Evolutionary conservation across 2,797 vertebrate genomes (phyloP), one percentile per base, ranked within the genome.

Genomic region (Cygnus olor): DNA sequence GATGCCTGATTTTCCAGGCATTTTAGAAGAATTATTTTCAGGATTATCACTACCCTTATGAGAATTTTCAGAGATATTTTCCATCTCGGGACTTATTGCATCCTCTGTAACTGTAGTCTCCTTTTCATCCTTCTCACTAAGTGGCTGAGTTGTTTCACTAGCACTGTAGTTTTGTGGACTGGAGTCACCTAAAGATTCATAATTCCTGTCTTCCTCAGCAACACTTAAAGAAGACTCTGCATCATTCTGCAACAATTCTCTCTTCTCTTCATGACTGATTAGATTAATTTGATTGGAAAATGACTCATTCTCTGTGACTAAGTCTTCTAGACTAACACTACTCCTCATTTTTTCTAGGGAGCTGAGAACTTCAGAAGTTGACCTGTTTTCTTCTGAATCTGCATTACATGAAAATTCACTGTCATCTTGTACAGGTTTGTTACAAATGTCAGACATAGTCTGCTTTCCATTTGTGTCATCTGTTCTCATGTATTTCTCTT

Each of bases 251-350:
- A 97, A 97, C 28, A 97, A 90, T 79, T 88, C 97, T 89, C 97
- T 98, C 97, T 95, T 97, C 63, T 98, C 96, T 80, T 98, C 96
- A 68, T 98, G 92, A 42, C 90, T 98, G 88, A 98, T 45, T 27
- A 95, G 95, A 89, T 97, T 97, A 68, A 96, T 87, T 60, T 88
- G 74, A 51, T 28, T 97, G 14, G 51, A 68, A 93, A 95, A 83
- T 20, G 73, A 51, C 21, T 51, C 79, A 30, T 95, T 93, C 13
- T 91, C 80, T 93, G 36, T 42, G 66, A 72, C 68, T 92, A 95
- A 86, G 0, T 15, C 30, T 91, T 96, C 90, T 36, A 89, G 77
- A 81, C 22, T 80, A 76, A 80, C 53, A 73, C 40, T 76, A 34
- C 79, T 82, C 32, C 80, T 86, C n/a, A 38, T 57, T 54, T 95